Evolutionary conservation across 2,113 vertebrate species (phyloP), one percentile per base, ranked within the genome.

Genomic region (Xenopus laevis): DNA sequence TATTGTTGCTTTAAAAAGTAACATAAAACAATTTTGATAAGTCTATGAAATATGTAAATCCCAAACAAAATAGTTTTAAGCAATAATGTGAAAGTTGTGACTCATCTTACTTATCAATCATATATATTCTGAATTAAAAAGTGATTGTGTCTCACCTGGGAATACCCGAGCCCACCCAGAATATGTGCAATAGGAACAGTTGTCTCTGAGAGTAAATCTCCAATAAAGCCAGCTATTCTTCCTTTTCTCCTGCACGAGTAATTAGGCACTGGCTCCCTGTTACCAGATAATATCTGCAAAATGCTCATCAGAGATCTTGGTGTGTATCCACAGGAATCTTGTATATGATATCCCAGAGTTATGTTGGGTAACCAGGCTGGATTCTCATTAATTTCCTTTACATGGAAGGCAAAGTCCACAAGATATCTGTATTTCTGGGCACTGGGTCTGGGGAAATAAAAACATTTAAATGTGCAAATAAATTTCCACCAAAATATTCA

Each of bases 231-330:
- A 13, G 23, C 65, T 2, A 72, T 2, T 8, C 21, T 61, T 8
- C 40, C 13, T 8, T 20, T 0, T 18, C 10, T 45, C 15, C 30
- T n/a, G 13, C 65, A 74, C 16, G 7, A 60, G 16, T 74, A 74
- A 30, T 74, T 74, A 10, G 72, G 72, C 11, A 74, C 20, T 1
- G 57, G 59, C 71, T 23, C 18, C 12, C 10, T 1, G 0, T 52
- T 33, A 10, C 65, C 65, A 20, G 65, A 68, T 13, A 74, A n/a
- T 7, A 74, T 65, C 17, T 74, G 53, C 15, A 74, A 1, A 13
- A 74, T 13, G n/a, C 17, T 60, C 15, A 50, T 20, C 13, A 60
- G 44, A 33, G 55, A 27, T 30, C 18, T 68, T 3, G 9, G 15
- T 45, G 9, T 10, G 58, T 18, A 21, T 11, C 6, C 4, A 40